Evolutionary conservation across 2,113 vertebrate genomes (phyloP).

Genomic region (Petaurus breviceps): DNA sequence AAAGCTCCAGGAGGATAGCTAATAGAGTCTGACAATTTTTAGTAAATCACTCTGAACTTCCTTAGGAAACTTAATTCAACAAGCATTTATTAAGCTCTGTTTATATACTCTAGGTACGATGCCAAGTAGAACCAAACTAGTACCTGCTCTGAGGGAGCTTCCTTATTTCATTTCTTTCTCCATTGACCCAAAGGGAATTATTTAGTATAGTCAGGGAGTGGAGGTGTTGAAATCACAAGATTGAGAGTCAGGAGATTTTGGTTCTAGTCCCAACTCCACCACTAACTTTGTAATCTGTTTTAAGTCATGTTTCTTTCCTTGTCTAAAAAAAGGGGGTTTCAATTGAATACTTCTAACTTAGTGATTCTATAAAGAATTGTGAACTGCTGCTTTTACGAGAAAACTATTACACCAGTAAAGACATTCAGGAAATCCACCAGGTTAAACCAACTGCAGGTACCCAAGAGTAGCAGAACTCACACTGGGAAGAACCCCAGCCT

Average conservation of each 20-base stretch:
- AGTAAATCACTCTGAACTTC: neutral
- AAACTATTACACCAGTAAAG: neutral
- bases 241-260: neutral
- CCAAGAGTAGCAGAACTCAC: neutral
- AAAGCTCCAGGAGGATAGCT: neutral
- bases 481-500: neutral
- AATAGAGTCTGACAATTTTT: neutral
- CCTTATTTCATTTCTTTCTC: neutral
- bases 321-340: neutral
- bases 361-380: neutral
- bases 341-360: neutral
- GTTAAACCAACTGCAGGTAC: neutral
- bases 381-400: neutral
- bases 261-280: neutral
- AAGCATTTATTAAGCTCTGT: neutral
- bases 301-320: neutral
- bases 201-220: neutral
- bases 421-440: neutral
- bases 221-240: neutral
- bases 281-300: neutral
- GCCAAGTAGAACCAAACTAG: neutral
- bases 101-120: neutral
- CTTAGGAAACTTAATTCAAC: neutral
- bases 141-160: neutral
- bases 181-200: neutral